Evolutionary conservation across 2,888 invertebrate species (phyloP).

Genomic region (Agriopis aurantiaria): DNA sequence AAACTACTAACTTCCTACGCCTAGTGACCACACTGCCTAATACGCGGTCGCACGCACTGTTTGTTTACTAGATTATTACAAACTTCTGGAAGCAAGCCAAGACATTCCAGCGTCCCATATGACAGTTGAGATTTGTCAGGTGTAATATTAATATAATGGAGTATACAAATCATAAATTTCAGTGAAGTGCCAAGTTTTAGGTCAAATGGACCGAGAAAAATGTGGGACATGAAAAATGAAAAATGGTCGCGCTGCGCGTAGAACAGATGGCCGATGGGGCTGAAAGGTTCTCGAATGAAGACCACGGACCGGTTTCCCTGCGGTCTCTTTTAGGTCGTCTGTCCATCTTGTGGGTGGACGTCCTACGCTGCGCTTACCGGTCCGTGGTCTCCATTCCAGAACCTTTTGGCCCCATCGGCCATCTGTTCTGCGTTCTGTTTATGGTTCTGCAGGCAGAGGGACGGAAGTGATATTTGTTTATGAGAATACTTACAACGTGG

Average conservation of each 20-base stretch:
- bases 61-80: constrained; percentile 25
- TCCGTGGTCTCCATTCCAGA: no score
- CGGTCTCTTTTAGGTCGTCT: no score
- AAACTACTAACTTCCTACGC: no score
- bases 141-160: constrained; percentile 20
- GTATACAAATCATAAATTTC: constrained; percentile 20
- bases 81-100: constrained; percentile 20
- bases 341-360: no score
- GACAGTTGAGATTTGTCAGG: constrained; percentile 25
- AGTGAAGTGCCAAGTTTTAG: not conserved
- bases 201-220: not conserved
- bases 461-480: no score
- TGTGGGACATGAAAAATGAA: not conserved
- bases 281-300: no score
- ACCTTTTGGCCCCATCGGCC: no score
- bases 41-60: constrained; percentile 1
- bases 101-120: constrained; percentile 16
- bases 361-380: no score
- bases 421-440: not conserved
- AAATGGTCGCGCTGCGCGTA: no score
- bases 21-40: not conserved
- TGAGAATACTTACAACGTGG: constrained; percentile 87
- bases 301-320: no score
- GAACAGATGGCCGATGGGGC: no score
- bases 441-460: no score